Conservation (phyloP, 2,888 invertebrate species). For the Calameuta pallipes region DNA sequence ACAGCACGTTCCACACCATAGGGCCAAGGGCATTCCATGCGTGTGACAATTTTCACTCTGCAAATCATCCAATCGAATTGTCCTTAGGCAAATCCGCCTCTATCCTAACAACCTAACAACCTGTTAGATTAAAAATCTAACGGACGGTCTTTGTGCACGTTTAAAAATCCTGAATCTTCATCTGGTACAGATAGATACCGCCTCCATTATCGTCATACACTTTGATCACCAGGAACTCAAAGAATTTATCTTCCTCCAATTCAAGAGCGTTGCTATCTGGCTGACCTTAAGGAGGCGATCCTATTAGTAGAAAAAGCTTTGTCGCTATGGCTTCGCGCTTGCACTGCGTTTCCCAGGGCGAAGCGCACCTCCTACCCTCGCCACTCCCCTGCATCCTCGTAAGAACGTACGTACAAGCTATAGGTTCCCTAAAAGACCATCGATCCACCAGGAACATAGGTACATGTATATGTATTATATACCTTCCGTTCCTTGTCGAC, state of each 20-base stretch:
- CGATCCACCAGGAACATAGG: slow-evolving; percentile 6
- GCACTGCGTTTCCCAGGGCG: slow-evolving; percentile 18
- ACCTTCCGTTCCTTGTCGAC: slow-evolving; percentile 67
- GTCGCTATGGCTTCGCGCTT: slow-evolving; percentile 46
- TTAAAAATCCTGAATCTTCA: background rate
- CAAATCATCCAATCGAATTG: slow-evolving; percentile 21
- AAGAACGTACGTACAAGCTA: background rate
- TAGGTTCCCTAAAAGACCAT: background rate
- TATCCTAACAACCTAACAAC: background rate
- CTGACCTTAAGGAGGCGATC: slow-evolving; percentile 45
- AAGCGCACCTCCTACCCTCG: background rate
- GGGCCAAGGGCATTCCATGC: slow-evolving; percentile 78
- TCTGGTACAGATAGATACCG: background rate
- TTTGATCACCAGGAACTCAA: background rate
- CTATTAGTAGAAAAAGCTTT: slow-evolving; percentile 44
- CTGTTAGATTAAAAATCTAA: background rate
- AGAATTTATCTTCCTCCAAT: background rate
- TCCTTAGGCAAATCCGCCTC: background rate
- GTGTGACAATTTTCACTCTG: slow-evolving; percentile 76
- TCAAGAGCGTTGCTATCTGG: background rate
- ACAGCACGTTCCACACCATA: slow-evolving; percentile 79
- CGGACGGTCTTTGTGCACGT: background rate
- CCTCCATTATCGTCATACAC: slow-evolving; percentile 5
- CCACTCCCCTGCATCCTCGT: background rate
- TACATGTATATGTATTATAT: slow-evolving; percentile 23